Evolutionary conservation across 92 coral and sea anemone genomes (phyloP).

Genomic region (Ricordea florida): DNA sequence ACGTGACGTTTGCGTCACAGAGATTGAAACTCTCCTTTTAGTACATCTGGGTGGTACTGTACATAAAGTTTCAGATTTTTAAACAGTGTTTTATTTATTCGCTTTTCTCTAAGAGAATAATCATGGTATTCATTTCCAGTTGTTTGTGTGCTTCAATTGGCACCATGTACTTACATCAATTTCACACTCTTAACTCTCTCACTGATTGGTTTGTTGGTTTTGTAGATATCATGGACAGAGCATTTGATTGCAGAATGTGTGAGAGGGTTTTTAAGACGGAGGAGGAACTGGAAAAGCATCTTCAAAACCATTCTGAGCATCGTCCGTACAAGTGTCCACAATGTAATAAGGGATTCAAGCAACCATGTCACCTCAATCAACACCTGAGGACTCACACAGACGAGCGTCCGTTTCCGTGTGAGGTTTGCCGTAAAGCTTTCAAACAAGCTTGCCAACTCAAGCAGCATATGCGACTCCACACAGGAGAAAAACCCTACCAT

Average conservation of each 20-base stretch:
- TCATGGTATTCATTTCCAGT: too few relatives aligned
- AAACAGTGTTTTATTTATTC: too few relatives aligned
- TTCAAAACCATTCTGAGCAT: constrained; percentile 81
- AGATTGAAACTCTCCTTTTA: too few relatives aligned
- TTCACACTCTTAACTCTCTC: too few relatives aligned
- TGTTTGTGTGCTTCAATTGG: too few relatives aligned
- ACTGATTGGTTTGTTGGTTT: background rate
- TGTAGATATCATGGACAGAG: constrained; percentile 41
- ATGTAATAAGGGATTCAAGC: constrained; percentile 90
- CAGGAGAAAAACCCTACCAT: constrained; percentile 95
- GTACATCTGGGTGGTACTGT: too few relatives aligned
- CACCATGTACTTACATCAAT: too few relatives aligned
- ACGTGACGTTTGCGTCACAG: too few relatives aligned
- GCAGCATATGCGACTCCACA: constrained; percentile 94
- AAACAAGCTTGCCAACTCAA: constrained; percentile 98
- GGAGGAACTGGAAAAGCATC: constrained; percentile 79
- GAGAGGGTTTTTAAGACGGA: constrained; percentile 80
- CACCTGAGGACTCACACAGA: constrained; percentile 89
- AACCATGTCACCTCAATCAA: constrained; percentile 89
- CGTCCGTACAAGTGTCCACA: constrained; percentile 91
- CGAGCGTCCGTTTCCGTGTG: constrained; percentile 91
- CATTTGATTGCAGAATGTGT: constrained; percentile 84
- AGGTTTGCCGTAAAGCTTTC: constrained; percentile 90
- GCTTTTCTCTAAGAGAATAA: too few relatives aligned
- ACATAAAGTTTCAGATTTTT: too few relatives aligned